These are phyloP conservation scores for Phataginus tricuspis DNA, from an alignment of 2,797 vertebrate genomes.

Conservation along the genomic window DNA sequence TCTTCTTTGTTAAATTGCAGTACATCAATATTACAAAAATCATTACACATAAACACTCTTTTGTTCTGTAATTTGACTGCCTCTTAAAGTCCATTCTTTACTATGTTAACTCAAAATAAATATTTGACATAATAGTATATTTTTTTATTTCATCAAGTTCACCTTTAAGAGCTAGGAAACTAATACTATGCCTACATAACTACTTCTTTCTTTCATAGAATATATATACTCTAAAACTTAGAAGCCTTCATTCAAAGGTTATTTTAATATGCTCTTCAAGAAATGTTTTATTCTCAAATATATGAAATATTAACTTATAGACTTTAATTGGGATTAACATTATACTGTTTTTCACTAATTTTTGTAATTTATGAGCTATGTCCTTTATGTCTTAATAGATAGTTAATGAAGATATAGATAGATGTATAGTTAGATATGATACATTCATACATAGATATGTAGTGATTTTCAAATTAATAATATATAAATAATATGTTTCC, in stretches of 20 bases:
- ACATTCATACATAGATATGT: background rate
- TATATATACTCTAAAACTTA: background rate
- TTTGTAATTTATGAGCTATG: background rate
- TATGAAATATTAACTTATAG: background rate
- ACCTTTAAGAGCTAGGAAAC: background rate
- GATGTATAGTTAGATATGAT: background rate
- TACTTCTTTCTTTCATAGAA: background rate
- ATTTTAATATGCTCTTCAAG: background rate
- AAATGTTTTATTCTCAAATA: background rate
- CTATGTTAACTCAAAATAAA: background rate
- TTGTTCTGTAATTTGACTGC: background rate
- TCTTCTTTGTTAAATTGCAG: background rate
- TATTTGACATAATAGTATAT: background rate
- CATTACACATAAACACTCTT: background rate
- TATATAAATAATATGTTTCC: background rate
- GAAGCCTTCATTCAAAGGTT: background rate
- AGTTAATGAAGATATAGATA: background rate
- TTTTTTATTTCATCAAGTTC: background rate
- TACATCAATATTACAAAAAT: background rate
- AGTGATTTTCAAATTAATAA: background rate
- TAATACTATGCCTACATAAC: background rate
- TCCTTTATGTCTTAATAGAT: background rate
- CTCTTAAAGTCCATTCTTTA: background rate
- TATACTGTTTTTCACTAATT: background rate
- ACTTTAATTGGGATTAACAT: background rate